These are phyloP conservation scores for Argyresthia goedartella DNA, from an alignment of 2,888 invertebrate species.

Conservation along the genomic window DNA sequence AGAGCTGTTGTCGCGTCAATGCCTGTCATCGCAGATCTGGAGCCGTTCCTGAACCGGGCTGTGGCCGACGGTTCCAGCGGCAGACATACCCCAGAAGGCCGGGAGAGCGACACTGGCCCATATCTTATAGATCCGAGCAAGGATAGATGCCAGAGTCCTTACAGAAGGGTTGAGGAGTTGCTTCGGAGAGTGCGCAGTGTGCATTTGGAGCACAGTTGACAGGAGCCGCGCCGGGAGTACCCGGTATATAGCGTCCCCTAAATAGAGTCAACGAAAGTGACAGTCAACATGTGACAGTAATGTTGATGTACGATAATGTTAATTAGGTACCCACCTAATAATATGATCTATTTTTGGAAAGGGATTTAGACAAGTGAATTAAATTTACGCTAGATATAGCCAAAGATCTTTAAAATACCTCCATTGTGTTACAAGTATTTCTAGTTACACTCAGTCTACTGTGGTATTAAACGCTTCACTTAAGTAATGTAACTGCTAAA, in stretches of 20 bases:
- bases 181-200: conserved; percentile 53
- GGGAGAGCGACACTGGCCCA: conserved; percentile 44
- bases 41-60: conserved; percentile 45
- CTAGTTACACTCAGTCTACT: neutral
- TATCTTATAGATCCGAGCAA: conserved; percentile 48
- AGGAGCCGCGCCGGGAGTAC: conserved; percentile 47
- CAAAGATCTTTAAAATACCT: neutral
- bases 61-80: conserved; percentile 44
- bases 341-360: conserved; percentile 6
- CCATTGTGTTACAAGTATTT: neutral
- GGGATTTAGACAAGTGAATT: conserved; percentile 11
- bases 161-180: conserved; percentile 52
- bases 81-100: conserved; percentile 47
- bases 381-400: neutral
- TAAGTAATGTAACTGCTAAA: too few species aligned
- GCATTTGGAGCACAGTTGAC: conserved; percentile 60
- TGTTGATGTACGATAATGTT: neutral
- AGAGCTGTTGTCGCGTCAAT: conserved; percentile 23
- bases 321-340: neutral
- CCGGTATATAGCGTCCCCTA: conserved; percentile 45
- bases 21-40: conserved; percentile 36
- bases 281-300: neutral
- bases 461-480: too few species aligned
- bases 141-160: conserved; percentile 52
- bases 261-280: conserved; percentile 6